A percentile compares a stretch with the other conserved stretches of the same genome.
Conservation (phyloP, 2,888 invertebrate species). For the Tromatobia lineatoria region DNA sequence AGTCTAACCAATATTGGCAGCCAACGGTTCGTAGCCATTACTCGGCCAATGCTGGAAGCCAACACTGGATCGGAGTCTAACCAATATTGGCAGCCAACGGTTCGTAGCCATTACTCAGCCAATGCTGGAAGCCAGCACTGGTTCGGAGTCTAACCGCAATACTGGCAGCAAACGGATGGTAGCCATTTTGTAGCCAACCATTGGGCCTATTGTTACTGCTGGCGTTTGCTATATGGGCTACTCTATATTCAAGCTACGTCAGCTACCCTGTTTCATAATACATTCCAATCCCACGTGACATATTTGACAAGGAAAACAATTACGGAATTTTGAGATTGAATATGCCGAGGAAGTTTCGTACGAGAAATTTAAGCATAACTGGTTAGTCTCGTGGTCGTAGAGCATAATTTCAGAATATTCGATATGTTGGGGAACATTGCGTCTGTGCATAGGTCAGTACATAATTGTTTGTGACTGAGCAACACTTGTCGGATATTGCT, state of each 20-base stretch:
- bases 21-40: too few relatives aligned
- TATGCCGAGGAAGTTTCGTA: conserved; percentile 10
- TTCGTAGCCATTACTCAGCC: too few relatives aligned
- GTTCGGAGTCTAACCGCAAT: too few relatives aligned
- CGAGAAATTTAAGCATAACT: conserved; percentile 5
- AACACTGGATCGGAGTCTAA: too few relatives aligned
- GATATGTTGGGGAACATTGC: background rate
- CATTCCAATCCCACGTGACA: background rate
- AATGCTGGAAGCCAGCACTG: too few relatives aligned
- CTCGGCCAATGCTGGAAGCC: too few relatives aligned
- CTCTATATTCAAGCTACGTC: background rate
- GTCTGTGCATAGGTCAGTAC: background rate
- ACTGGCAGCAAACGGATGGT: too few relatives aligned
- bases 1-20: too few relatives aligned
- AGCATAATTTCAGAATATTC: background rate
- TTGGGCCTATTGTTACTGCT: too few relatives aligned
- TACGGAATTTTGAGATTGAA: background rate
- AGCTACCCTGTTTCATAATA: background rate
- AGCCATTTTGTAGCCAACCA: too few relatives aligned
- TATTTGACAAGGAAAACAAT: background rate
- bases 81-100: too few relatives aligned
- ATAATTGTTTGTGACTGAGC: conserved; percentile 10
- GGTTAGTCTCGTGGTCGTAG: background rate
- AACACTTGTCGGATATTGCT: conserved; percentile 17
- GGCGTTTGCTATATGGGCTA: too few relatives aligned